Conservation (phyloP, 1,140 invertebrate genomes). For the Zaprionus inermis region DNA sequence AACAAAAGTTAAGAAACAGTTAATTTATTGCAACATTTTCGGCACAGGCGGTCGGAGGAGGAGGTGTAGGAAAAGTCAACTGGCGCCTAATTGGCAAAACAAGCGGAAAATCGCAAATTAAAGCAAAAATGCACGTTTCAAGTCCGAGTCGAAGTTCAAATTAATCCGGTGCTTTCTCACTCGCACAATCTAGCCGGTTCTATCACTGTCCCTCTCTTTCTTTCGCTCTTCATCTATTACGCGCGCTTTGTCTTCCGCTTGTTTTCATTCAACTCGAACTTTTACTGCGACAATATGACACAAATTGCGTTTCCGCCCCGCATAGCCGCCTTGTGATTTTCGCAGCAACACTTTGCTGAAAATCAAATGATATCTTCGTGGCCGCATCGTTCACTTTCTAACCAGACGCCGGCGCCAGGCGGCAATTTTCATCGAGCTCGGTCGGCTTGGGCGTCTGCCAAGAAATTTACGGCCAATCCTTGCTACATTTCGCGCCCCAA, state of each 20-base stretch:
- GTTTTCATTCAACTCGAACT: constrained; percentile 6
- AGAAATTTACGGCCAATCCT: constrained; percentile 9
- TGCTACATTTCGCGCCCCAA: not conserved
- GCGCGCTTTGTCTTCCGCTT: not conserved
- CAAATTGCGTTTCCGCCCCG: constrained; percentile 75
- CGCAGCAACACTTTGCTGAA: constrained; percentile 13
- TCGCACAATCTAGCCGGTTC: not conserved
- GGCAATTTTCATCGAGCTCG: not conserved
- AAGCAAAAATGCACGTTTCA: constrained; percentile 59
- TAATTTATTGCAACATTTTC: constrained; percentile 58
- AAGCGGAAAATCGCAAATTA: constrained; percentile 80
- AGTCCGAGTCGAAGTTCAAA: constrained; percentile 29
- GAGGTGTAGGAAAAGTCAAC: constrained; percentile 54
- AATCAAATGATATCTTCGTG: not conserved
- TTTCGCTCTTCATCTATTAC: not conserved
- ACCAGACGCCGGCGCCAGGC: constrained; percentile 11
- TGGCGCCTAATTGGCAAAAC: constrained; percentile 80
- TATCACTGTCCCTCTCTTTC: not conserved
- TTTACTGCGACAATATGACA: constrained; percentile 56
- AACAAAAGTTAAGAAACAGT: constrained; percentile 22
- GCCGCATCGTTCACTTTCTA: constrained; percentile 1
- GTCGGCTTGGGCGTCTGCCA: constrained; percentile 14
- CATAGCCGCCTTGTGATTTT: constrained; percentile 60
- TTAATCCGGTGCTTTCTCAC: constrained; percentile 30
- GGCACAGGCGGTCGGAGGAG: constrained; percentile 14